A percentile compares a stretch with the other conserved stretches of the same genome.
Conservation (phyloP, 2,888 invertebrate species). For the Therioaphis trifolii region DNA sequence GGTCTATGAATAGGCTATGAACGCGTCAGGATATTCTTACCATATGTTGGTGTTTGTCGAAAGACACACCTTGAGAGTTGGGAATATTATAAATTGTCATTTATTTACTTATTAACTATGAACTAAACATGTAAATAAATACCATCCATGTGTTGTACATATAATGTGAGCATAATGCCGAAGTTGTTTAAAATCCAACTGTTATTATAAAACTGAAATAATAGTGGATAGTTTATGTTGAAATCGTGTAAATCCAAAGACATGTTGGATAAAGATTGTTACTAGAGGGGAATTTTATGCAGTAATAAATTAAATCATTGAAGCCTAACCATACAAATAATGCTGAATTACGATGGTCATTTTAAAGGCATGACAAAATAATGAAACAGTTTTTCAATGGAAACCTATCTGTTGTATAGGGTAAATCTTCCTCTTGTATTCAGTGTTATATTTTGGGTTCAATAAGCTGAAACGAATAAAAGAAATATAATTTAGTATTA, state of each 20-base stretch:
- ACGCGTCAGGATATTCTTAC: constrained; percentile 23
- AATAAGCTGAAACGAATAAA: background rate
- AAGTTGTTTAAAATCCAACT: constrained; percentile 19
- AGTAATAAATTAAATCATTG: constrained; percentile 41
- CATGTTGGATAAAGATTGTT: background rate
- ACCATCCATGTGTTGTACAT: constrained; percentile 35
- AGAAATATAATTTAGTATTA: background rate
- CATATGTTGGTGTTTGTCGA: constrained; percentile 32
- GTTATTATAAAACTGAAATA: background rate
- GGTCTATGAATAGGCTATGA: constrained; percentile 46
- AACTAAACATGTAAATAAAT: constrained; percentile 41
- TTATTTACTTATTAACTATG: constrained; percentile 45
- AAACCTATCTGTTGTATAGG: background rate
- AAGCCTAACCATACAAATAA: constrained; percentile 12
- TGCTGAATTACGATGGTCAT: background rate
- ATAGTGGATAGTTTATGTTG: background rate
- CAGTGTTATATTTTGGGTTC: background rate
- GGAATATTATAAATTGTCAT: constrained; percentile 40
- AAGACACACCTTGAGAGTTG: constrained; percentile 31
- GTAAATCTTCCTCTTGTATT: background rate
- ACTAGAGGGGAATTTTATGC: background rate
- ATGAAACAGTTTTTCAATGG: constrained; percentile 11
- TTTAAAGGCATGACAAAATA: background rate
- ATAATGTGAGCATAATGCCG: background rate
- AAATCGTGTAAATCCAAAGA: background rate